Evolutionary conservation across 1,140 invertebrate genomes (phyloP), one percentile per base, ranked within the genome.

Genomic region (Panagrolaimus sp.): DNA sequence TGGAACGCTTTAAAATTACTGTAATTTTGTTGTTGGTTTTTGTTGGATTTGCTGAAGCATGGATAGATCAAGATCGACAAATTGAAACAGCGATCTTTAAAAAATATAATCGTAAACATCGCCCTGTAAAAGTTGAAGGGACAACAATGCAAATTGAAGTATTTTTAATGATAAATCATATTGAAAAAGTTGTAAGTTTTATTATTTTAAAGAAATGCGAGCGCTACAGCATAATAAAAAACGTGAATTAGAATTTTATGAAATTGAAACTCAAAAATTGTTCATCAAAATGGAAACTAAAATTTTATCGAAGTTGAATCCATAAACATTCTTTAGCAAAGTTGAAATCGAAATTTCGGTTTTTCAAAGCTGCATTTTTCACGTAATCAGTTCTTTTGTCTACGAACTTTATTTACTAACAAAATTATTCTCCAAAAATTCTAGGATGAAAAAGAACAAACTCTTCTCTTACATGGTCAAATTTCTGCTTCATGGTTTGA

Each of bases 381-480:
- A n/a, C n/a, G n/a, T n/a, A n/a, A n/a, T n/a, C n/a, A n/a, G n/a
- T n/a, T n/a, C n/a, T n/a, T n/a, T n/a, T n/a, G n/a, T n/a, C n/a
- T n/a, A n/a, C n/a, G n/a, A n/a, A n/a, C n/a, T n/a, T n/a, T n/a
- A n/a, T n/a, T n/a, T n/a, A n/a, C n/a, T n/a, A n/a, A n/a, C n/a
- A n/a, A n/a, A n/a, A n/a, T n/a, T n/a, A n/a, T n/a, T n/a, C n/a
- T n/a, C n/a, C n/a, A n/a, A n/a, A n/a, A n/a, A n/a, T n/a, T n/a
- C n/a, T 61, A 76, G 74, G 77, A 82, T 66, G 74, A 82, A 68
- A 16, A 67, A 9, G 80, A 82, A 47, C 80, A 82, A 45, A 83
- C 80, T 46, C 78, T 82, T 68, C 44, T 76, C 4, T 57, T 82
- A 11, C 80, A 82, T 65, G 80, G 80, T 20, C 68, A 76, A 46